Base-by-base conservation (phyloP, 2,797 vertebrate species). In the Takifugu ocellatus region DNA sequence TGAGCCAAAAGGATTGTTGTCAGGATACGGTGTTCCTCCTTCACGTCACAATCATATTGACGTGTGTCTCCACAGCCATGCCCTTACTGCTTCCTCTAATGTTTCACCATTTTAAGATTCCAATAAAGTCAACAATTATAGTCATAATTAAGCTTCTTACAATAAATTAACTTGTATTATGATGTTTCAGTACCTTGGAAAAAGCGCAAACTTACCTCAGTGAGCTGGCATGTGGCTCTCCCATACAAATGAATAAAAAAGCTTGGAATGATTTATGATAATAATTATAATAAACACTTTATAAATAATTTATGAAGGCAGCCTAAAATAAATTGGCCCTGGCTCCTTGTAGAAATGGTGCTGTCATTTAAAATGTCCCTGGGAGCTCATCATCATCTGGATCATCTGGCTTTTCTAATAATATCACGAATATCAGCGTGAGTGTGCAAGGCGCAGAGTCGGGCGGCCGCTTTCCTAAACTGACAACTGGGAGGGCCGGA, bases 321-420 rank as follows among this genome's bases (percentile, higher is more conserved):
- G 1, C 33, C 33, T 33, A 39, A 39, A 39, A 39, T 39, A 39
- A 39, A 39, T 12, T 83, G 78, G 54, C 60, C 51, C 58, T 51
- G 68, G 67, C 39, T 49, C 60, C 64, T 53, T 56, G 17, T 71
- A 68, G 63, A 85, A 82, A 79, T 72, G 76, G 63, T 78, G 57
- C 81, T 63, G 80, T 78, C 84, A 74, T 84, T 87, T 79, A 76
- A 85, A 62, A 61, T 72, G 67, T 81, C 79, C 75, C 78, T 71
- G 29, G 4, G 74, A 84, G 76, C 77, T 74, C 73, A 74, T 83
- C 66, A 61, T 77, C 61, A 56, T 79, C 68, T 60, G 71, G 69
- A 78, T 66, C 78, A 74, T 79, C 66, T 50, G 65, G 59, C 51
- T 56, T 65, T 66, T 61, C 75, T 75, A 82, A 75, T 68, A 68